Percentiles rank a stretch among this genome's conserved stretches.
These are phyloP conservation scores for Tragelaphus imberbis DNA, from an alignment of 2,113 vertebrate genomes.

Conservation along the genomic window DNA sequence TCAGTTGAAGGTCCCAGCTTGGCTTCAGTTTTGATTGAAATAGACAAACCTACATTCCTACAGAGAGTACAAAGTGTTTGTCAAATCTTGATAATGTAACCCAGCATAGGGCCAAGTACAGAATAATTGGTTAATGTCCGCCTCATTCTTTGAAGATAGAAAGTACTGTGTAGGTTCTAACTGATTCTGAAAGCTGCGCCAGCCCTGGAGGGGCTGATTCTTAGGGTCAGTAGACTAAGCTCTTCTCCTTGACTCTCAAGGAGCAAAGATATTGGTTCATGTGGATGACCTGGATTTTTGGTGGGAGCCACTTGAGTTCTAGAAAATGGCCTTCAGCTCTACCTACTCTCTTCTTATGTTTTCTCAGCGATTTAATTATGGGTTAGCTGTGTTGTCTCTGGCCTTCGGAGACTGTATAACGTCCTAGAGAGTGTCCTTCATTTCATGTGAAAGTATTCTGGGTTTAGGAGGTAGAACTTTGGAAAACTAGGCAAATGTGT, in stretches of 20 bases:
- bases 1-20: slow-evolving; percentile 66
- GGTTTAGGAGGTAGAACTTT: not conserved
- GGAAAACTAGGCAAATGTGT: not conserved
- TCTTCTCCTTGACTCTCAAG: not conserved
- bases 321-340: not conserved
- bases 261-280: not conserved
- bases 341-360: not conserved
- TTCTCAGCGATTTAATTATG: not conserved
- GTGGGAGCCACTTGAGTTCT: not conserved
- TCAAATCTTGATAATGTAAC: slow-evolving; percentile 65
- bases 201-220: slow-evolving; percentile 4
- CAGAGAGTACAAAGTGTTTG: slow-evolving; percentile 53
- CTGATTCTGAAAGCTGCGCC: not conserved
- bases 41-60: slow-evolving; percentile 70
- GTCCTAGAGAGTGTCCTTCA: slow-evolving; percentile 24
- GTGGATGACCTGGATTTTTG: not conserved
- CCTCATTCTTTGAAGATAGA: slow-evolving; percentile 59
- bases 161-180: slow-evolving; percentile 37
- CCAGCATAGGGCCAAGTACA: slow-evolving; percentile 47
- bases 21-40: slow-evolving; percentile 68
- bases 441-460: not conserved
- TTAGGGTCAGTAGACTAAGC: not conserved
- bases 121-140: slow-evolving; percentile 66
- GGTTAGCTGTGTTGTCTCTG: not conserved
- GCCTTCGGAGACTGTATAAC: not conserved